A percentile compares a stretch with the other conserved stretches of the same genome.
These are phyloP conservation scores for Oligia strigilis DNA, from an alignment of 2,888 invertebrate species.

Conservation along the genomic window DNA sequence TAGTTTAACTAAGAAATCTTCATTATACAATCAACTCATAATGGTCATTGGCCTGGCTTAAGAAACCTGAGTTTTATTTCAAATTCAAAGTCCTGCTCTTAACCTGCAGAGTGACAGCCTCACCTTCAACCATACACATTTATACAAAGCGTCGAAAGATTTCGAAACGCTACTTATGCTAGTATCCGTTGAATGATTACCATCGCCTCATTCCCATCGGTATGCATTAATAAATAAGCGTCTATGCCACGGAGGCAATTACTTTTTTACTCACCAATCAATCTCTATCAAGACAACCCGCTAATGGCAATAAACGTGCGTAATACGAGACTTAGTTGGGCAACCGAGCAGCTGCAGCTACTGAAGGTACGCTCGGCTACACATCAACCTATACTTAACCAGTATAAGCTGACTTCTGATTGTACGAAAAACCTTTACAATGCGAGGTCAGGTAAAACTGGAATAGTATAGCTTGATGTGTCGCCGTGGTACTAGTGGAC, in stretches of 20 bases:
- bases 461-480: not conserved
- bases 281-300: constrained; percentile 75
- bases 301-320: constrained; percentile 71
- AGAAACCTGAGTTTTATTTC: not conserved
- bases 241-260: constrained; percentile 71
- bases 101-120: constrained; percentile 1
- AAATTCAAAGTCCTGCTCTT: not conserved
- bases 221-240: constrained; percentile 54
- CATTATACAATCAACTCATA: not conserved
- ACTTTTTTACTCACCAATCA: constrained; percentile 82
- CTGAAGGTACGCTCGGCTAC: not conserved
- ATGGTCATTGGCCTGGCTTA: not conserved
- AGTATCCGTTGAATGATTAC: constrained; percentile 53
- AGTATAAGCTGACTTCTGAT: not conserved
- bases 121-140: constrained; percentile 5
- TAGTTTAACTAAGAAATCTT: not conserved
- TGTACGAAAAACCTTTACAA: not conserved
- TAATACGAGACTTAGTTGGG: constrained; percentile 61
- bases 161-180: constrained; percentile 44
- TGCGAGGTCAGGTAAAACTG: not conserved
- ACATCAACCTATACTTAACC: not conserved
- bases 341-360: constrained; percentile 27
- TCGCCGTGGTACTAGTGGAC: not conserved
- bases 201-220: constrained; percentile 65
- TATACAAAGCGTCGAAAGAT: constrained; percentile 33